Base-by-base conservation (phyloP, 1,140 invertebrate species). In the Thrips palmi region DNA sequence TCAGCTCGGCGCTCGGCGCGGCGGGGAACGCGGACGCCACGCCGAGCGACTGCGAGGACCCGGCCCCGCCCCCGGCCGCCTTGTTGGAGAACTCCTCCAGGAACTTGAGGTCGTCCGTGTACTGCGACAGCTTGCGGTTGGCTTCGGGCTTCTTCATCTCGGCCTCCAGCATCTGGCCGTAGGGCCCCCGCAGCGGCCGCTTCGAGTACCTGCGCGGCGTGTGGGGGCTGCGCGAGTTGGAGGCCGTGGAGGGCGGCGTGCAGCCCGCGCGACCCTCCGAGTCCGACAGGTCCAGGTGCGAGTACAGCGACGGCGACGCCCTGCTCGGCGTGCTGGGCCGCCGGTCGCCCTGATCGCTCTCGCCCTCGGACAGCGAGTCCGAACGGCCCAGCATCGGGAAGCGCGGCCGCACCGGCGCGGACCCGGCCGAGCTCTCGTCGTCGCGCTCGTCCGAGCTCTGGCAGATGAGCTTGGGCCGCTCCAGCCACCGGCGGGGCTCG, bases 91-190 rank as follows among this genome's bases (percentile, higher is more conserved):
- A 48, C 41, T 63, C 62, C 40, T 59, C 58, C 8, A 67, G 45
- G 48, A 67, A 68, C 45, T 59, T 63, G 17, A 70, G 55, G 23
- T 70, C 65, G 41, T 65, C 64, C 37, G 59, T 60, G 33, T 60
- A 57, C 36, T 65, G 54, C 37, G 57, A 43, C 40, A 51, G 51
- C 30, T 53, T 45, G 22, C 56, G 51, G 27, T 50, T 50, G 15
- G 51, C 53, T 45, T 69, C 68, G 1, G 72, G 70, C 50, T 78
- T 78, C 33, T 75, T 78, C 71, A 82, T 80, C 56, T 83, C 77
- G 2, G 77, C 75, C 52, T 83, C 79, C 10, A 84, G 58, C 77
- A 83, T 82, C 52, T 81, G 75, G 0, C 78, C 77, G 48, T 82
- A 83, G 3, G 80, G 80, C 4, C 79, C 80, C 14, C 79, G 60